A percentile compares a stretch with the other conserved stretches of the same genome.
phyloP scores from a whole-genome alignment of 2,797 vertebrate species.

The Onychomys leucogaster region DNA sequence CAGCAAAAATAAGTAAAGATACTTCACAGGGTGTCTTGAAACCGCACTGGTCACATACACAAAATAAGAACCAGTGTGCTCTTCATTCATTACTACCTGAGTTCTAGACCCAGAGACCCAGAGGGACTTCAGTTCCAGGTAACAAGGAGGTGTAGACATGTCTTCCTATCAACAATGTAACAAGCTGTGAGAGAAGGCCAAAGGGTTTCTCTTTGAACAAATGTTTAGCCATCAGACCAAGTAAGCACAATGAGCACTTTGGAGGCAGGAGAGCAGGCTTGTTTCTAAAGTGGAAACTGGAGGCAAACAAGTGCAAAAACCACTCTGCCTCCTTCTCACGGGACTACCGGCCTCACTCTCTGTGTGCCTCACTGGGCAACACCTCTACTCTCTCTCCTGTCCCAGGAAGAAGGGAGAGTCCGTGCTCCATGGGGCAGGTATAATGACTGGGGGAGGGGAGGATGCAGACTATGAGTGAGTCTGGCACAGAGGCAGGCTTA shows the following conservation, averaged over 20 bases:
- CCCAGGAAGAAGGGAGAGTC: not conserved
- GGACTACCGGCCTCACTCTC: too few species aligned
- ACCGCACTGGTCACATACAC: not conserved
- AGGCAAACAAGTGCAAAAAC: not conserved
- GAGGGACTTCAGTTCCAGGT: not conserved
- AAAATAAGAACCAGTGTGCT: not conserved
- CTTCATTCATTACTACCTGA: not conserved
- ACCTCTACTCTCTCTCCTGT: not conserved
- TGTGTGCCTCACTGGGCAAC: not conserved
- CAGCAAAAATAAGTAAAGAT: conserved; percentile 51
- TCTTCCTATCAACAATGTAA: conserved; percentile 2
- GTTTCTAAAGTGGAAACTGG: not conserved
- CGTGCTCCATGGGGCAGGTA: not conserved
- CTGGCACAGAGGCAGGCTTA: not conserved
- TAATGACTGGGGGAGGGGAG: not conserved
- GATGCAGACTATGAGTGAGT: not conserved
- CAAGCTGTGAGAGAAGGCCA: not conserved
- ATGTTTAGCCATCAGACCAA: not conserved
- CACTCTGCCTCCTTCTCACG: not conserved
- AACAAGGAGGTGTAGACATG: not conserved
- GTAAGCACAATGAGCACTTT: not conserved
- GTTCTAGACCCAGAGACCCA: not conserved
- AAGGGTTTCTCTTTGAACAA: not conserved
- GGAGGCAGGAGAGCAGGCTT: accelerated
- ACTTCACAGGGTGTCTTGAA: conserved; percentile 14